Evolutionary conservation across 2,797 vertebrate species (phyloP), one percentile per base, ranked within the genome.

Genomic region (Chromobotia macracanthus): DNA sequence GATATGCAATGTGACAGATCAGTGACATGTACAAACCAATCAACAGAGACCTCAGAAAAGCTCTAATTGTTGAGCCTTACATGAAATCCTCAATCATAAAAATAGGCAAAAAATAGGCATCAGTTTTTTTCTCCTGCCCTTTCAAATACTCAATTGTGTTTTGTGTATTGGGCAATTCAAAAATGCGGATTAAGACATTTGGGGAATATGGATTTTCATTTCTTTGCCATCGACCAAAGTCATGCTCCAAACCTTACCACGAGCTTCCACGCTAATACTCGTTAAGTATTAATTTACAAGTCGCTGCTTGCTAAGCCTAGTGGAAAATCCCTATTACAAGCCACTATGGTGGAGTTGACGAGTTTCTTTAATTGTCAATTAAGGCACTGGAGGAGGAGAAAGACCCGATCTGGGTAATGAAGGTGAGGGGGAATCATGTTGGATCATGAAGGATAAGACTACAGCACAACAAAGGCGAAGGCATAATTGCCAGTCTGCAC

Each of bases 281-380:
- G 84, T 87, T 87, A 86, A 87, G 85, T 86, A 85, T 90, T 92
- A 87, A 92, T 92, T 90, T 91, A 86, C 88, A 89, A 90, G 89
- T 89, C 87, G 89, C 87, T 85, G 84, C 86, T 82, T 86, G 84
- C 82, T 88, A 89, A 91, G 90, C 91, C 89, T 48, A 80, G 83
- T 84, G 88, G 89, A 88, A 91, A 89, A 91, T 89, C 90, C 89
- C 84, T 87, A 82, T 83, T 82, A 84, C 76, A 82, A 82, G 69
- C 73, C 68, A 46, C 80, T 84, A 86, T 87, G 86, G 89, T 85
- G 85, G 85, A 88, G 41, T 84, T 85, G 81, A 71, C 84, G 85
- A 85, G 85, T 90, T 87, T 88, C 87, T 90, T 92, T 92, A 92
- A 93, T 93, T 92, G 91, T 90, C 92, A 88, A 90, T 92, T 92